These are phyloP conservation scores for Malacoraja senta DNA, from an alignment of 2,797 vertebrate genomes.

Conservation along the genomic window DNA sequence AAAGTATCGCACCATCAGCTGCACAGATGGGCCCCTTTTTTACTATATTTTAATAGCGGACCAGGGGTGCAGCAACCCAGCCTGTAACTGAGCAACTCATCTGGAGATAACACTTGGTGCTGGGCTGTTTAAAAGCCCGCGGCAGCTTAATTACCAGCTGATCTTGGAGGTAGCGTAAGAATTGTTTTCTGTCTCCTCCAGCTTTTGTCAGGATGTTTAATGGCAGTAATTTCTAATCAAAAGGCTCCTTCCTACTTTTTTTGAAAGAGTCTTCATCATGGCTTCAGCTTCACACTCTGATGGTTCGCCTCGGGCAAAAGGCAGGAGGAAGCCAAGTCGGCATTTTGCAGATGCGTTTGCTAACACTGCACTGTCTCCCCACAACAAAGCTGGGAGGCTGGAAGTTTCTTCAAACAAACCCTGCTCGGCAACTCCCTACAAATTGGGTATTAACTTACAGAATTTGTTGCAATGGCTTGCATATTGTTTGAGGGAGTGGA, in stretches of 20 bases:
- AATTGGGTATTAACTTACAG: background rate
- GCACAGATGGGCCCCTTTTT: background rate
- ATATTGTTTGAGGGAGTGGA: background rate
- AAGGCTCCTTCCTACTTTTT: background rate
- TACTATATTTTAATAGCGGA: background rate
- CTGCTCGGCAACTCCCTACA: background rate
- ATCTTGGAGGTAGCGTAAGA: background rate
- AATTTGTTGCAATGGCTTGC: background rate
- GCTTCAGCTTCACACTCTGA: background rate
- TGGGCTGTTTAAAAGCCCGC: background rate
- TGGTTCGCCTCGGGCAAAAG: background rate
- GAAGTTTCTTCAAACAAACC: background rate
- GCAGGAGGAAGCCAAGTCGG: background rate
- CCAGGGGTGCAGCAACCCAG: background rate
- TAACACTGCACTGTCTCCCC: background rate
- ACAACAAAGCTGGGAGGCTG: background rate
- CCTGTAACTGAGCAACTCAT: background rate
- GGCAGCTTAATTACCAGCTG: background rate
- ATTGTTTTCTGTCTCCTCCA: background rate
- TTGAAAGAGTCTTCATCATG: background rate
- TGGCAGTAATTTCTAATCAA: background rate
- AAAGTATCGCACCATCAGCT: background rate
- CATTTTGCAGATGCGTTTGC: background rate
- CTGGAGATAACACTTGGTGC: background rate
- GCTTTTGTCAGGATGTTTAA: background rate